Evolutionary conservation across 2,888 invertebrate species (phyloP).

Genomic region (Agrotis clavis): DNA sequence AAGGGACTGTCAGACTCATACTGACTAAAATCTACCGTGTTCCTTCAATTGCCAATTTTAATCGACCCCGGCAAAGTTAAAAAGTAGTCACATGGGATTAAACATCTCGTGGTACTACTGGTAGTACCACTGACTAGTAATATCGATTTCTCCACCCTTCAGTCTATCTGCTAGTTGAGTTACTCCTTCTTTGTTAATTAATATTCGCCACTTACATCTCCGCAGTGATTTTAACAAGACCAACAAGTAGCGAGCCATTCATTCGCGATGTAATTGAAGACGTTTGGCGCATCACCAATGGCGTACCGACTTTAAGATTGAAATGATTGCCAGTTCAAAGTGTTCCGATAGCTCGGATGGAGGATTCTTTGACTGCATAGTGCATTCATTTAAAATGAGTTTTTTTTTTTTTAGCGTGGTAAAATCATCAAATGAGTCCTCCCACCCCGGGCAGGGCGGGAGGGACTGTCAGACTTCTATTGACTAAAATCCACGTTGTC

Average conservation of each 20-base stretch:
- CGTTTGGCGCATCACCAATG: slow-evolving; percentile 61
- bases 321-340: slow-evolving; percentile 72
- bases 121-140: neutral
- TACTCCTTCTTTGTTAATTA: slow-evolving; percentile 39
- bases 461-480: too few relatives aligned
- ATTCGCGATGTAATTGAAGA: slow-evolving; percentile 70
- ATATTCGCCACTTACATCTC: slow-evolving; percentile 43
- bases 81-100: too few relatives aligned
- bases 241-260: slow-evolving; percentile 66
- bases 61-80: too few relatives aligned
- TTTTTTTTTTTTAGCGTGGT: too few relatives aligned
- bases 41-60: too few relatives aligned
- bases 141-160: slow-evolving; percentile 14
- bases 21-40: too few relatives aligned
- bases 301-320: slow-evolving; percentile 52
- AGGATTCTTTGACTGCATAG: slow-evolving; percentile 66
- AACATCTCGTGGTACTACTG: too few relatives aligned
- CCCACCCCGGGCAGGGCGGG: too few relatives aligned
- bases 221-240: slow-evolving; percentile 50
- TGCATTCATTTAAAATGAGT: slow-evolving; percentile 34
- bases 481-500: too few relatives aligned
- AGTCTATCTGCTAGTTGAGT: neutral
- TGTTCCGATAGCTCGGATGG: slow-evolving; percentile 67
- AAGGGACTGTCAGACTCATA: too few relatives aligned
- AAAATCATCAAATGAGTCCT: too few relatives aligned